A percentile compares a stretch with the other conserved stretches of the same genome.
phyloP scores from a whole-genome alignment of 2,888 invertebrate species.

The Agrotis puta region DNA sequence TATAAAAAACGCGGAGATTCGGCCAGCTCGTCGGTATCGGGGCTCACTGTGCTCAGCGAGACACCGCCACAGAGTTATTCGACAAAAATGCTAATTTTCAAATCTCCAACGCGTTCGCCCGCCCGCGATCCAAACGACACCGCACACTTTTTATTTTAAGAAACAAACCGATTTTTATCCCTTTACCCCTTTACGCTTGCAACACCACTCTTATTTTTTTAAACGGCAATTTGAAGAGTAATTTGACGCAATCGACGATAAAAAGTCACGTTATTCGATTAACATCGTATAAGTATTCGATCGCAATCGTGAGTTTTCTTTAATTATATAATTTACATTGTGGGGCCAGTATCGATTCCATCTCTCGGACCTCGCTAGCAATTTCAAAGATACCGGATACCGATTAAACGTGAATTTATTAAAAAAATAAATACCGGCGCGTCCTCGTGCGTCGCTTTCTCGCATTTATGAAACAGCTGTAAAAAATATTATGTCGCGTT shows the following conservation, averaged over 20 bases:
- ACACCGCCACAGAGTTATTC: conserved; percentile 89
- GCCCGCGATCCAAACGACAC: conserved; percentile 85
- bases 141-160: conserved; percentile 82
- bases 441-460: conserved; percentile 74
- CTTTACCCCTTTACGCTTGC: conserved; percentile 59
- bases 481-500: conserved; percentile 85
- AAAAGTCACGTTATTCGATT: conserved; percentile 81
- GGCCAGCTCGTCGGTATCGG: conserved; percentile 86
- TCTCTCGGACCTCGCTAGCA: conserved; percentile 82
- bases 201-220: conserved; percentile 58
- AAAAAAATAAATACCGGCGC: conserved; percentile 78
- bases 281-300: conserved; percentile 81
- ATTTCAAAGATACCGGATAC: conserved; percentile 85
- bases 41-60: conserved; percentile 86
- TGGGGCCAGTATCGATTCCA: conserved; percentile 81
- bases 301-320: conserved; percentile 85
- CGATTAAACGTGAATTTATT: conserved; percentile 86
- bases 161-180: conserved; percentile 73
- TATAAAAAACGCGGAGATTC: conserved; percentile 79
- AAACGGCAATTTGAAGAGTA: conserved; percentile 71
- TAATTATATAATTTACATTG: conserved; percentile 90
- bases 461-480: conserved; percentile 78
- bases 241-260: conserved; percentile 77
- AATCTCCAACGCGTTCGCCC: conserved; percentile 87
- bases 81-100: conserved; percentile 91